Base-by-base conservation (phyloP, 2,113 vertebrate species). In the Stigmatopora argus region DNA sequence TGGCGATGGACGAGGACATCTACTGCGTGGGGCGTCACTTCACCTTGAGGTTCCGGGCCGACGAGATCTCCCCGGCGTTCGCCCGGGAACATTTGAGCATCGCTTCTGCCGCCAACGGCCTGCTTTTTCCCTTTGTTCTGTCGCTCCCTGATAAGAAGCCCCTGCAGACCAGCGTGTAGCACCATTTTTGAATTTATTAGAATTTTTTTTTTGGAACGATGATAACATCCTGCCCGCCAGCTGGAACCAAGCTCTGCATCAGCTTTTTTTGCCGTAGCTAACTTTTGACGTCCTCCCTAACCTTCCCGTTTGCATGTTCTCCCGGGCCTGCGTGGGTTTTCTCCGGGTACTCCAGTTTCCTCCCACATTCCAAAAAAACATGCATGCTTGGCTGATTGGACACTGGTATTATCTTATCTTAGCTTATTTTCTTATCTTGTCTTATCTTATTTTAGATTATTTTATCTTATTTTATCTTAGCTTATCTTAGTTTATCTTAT, bases 41-140 rank as follows among this genome's bases (percentile, higher is more conserved):
- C 86, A 91, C 88, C 1, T 63, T 95, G 61, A 83, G 88, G 64
- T 96, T 98, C 72, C 77, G 92, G 46, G 93, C 95, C 0, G 93
- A 97, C 61, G 89, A 90, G 51, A 12, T 94, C 66, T 93, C 93
- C 0, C 96, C 96, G 3, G 87, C 87, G 6, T 99, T 99, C 4
- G 78, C 80, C 58, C 78, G 89, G 19, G 82, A 89, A 58, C 85
- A 90, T 70, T 85, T 94, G 63, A 89, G 73, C 57, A 86, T 87
- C 15, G 92, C 95, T 66, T 90, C 93, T 0, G 76, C 63, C 0
- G 92, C 93, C 0, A 90, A 61, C 10, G 95, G 96, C 64, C 86
- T 83, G 52, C 90, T 97, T 21, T 89, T 94, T 70, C 92, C 95
- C 0, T 83, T 92, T 0, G 83, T 93, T 15, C 91, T 98, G 62